phyloP scores from a whole-genome alignment of 2,113 vertebrate species.

The Neomonachus schauinslandi region DNA sequence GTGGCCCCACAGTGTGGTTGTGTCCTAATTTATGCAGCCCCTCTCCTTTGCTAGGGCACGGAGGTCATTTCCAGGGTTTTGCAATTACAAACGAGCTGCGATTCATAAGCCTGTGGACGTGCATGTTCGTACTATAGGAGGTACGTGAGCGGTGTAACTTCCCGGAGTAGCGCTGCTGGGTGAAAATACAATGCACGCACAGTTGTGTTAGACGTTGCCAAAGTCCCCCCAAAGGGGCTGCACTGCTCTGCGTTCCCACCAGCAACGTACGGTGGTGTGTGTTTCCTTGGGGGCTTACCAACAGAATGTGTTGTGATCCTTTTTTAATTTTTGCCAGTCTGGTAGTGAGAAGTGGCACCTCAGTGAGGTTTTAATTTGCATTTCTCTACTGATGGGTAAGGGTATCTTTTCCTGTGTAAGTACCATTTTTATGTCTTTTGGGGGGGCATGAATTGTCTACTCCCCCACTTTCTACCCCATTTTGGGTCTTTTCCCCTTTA shows the following conservation, averaged over 20 bases:
- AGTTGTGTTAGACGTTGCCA: not conserved
- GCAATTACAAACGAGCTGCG: not conserved
- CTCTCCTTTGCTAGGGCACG: not conserved
- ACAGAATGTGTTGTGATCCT: not conserved
- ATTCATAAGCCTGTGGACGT: rapidly evolving
- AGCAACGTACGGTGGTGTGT: rapidly evolving
- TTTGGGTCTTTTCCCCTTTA: not conserved
- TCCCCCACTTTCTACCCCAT: not conserved
- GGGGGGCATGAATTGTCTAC: not conserved
- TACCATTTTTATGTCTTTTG: not conserved
- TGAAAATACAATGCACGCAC: rapidly evolving
- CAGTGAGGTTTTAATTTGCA: not conserved
- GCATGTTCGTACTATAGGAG: rapidly evolving
- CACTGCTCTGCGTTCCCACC: not conserved
- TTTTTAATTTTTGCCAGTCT: not conserved
- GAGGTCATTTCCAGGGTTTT: not conserved
- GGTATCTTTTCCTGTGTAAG: not conserved
- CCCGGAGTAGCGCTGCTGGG: not conserved
- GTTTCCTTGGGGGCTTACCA: not conserved
- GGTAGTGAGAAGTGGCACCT: conserved; percentile 2
- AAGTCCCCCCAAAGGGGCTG: not conserved
- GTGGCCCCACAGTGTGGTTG: not conserved
- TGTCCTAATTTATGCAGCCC: too few relatives aligned
- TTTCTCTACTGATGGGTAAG: conserved; percentile 1
- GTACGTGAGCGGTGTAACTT: not conserved